Base-by-base conservation (phyloP, 2,888 invertebrate species). In the Agrochola circellaris region DNA sequence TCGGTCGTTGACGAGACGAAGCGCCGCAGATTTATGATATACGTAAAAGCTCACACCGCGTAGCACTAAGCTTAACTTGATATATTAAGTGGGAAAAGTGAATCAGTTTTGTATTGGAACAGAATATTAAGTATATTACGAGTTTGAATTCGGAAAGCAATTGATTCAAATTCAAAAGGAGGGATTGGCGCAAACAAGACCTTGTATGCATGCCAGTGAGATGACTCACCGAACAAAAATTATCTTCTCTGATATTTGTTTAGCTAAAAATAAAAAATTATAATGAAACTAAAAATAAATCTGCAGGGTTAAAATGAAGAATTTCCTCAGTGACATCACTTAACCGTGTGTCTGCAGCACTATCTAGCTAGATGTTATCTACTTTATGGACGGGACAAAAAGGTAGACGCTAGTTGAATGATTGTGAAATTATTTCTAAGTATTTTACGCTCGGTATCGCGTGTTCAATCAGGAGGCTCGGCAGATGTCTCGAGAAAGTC, bases 401-500 rank as follows among this genome's bases (percentile, higher is more conserved):
- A 88, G 75, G 84, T 45, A 81, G 81, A 79, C 74, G 67, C 74
- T 79, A 81, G 82, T 85, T 86, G 85, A 88, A 88, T 88, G 87
- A 87, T 88, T 88, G 88, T 87, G 88, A 89, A 87, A 88, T 89
- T 87, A 87, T 89, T 88, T 89, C 87, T 87, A 85, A 88, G 87
- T 81, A 84, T 80, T 87, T 88, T 86, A 83, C 87, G 78, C 81
- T 70, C 70, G 73, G 73, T 92, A 93, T 93, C 92, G 88, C 86
- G 88, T 86, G 89, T 91, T 91, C 88, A 87, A 94, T 93, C 93
- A 88, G 79, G 75, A 88, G 84, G 75, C 86, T 82, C 81, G 91
- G 92, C 92, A 94, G 92, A 93, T 93, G 93, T 93, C 91, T 89
- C 90, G 91, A 90, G 93, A 94, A 93, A 94, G 94, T 87, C 86